Percentiles rank a stretch among this genome's conserved stretches.
Conservation (phyloP, 1,140 invertebrate genomes). For the Drosophila fuyamai region DNA sequence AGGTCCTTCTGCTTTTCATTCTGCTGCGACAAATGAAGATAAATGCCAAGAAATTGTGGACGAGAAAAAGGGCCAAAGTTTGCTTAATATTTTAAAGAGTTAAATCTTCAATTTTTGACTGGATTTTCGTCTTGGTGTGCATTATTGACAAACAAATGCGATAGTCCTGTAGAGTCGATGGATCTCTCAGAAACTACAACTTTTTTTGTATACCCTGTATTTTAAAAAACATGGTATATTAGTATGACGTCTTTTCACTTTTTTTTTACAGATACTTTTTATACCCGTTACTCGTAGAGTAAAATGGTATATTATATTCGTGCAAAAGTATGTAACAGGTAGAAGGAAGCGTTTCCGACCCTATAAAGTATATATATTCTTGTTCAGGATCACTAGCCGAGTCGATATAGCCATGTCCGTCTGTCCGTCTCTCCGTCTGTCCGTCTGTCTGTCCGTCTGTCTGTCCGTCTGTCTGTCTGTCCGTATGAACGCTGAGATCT, state of each 20-base stretch:
- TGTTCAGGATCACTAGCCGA: too few relatives aligned
- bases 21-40: constrained; percentile 70
- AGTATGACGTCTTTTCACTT: neutral
- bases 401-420: too few relatives aligned
- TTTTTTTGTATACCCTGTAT: constrained; percentile 1
- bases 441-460: too few relatives aligned
- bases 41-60: constrained; percentile 47
- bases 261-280: too few relatives aligned
- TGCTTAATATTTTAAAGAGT: constrained; percentile 34
- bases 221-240: neutral
- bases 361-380: too few relatives aligned
- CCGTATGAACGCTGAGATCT: too few relatives aligned
- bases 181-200: constrained; percentile 3
- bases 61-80: constrained; percentile 24
- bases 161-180: neutral
- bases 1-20: constrained; percentile 20
- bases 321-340: too few relatives aligned
- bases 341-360: too few relatives aligned
- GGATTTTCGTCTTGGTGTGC: constrained; percentile 2
- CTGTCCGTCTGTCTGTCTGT: too few relatives aligned
- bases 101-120: constrained; percentile 25
- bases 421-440: too few relatives aligned
- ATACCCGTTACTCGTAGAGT: too few relatives aligned
- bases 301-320: too few relatives aligned
- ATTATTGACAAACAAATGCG: constrained; percentile 14